These are phyloP conservation scores for Phrynosoma blainvillii DNA, from an alignment of 2,113 vertebrate genomes.

Conservation along the genomic window DNA sequence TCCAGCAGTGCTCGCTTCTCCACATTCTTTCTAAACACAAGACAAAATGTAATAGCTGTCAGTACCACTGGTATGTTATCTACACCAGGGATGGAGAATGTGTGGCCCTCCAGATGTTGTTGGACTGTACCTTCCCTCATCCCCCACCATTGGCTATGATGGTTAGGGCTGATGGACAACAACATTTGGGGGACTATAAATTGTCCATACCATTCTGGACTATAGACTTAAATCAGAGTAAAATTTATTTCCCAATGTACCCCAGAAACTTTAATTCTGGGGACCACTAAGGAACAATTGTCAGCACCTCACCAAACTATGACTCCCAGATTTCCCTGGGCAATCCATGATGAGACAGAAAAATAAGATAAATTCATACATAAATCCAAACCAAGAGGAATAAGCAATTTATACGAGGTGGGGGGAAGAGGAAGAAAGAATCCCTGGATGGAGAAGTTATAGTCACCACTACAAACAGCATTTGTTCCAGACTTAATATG, in stretches of 20 bases:
- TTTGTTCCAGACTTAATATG: not conserved
- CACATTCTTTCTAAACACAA: conserved; percentile 81
- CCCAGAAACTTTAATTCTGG: not conserved
- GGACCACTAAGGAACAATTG: not conserved
- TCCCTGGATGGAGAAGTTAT: not conserved
- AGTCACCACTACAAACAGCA: not conserved
- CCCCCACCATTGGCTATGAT: not conserved
- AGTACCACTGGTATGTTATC: not conserved
- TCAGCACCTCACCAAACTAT: not conserved
- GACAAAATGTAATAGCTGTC: not conserved
- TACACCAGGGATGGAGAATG: not conserved
- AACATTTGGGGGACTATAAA: not conserved
- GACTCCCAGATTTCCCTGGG: not conserved
- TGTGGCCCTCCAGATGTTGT: not conserved
- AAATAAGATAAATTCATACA: not conserved
- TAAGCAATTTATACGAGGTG: no score
- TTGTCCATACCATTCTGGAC: not conserved
- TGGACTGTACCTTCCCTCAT: not conserved
- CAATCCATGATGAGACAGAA: not conserved
- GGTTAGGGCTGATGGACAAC: not conserved
- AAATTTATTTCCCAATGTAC: not conserved
- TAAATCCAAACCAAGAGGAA: not conserved
- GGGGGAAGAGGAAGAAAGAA: not conserved
- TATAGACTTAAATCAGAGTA: not conserved
- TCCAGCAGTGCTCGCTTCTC: conserved; percentile 84